phyloP scores from a whole-genome alignment of 1,140 invertebrate species.

The Drosophila elegans region DNA sequence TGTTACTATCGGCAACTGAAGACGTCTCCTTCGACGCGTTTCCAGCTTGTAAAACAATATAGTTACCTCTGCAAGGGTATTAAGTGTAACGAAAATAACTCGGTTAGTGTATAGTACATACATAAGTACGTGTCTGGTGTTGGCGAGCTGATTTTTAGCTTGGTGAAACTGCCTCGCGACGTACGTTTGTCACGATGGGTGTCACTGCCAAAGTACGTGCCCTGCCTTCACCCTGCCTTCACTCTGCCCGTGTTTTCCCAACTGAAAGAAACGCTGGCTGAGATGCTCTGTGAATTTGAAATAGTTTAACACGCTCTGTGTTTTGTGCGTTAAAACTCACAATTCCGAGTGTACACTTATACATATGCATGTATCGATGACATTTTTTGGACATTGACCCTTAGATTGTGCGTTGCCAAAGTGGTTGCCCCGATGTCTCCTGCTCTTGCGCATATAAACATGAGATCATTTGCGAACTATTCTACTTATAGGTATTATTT shows the following conservation, averaged over 20 bases:
- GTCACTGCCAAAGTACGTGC: slow-evolving; percentile 1
- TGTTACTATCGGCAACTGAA: no score
- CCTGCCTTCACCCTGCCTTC: not conserved
- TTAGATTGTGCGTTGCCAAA: not conserved
- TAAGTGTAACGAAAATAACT: not conserved
- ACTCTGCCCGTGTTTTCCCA: slow-evolving; percentile 1
- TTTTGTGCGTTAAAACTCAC: slow-evolving; percentile 1
- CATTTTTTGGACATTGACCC: slow-evolving; percentile 63
- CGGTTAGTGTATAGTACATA: not conserved
- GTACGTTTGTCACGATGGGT: slow-evolving; percentile 7
- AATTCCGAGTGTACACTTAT: slow-evolving; percentile 1
- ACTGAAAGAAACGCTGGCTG: not conserved
- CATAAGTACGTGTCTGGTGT: slow-evolving; percentile 2
- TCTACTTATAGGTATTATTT: slow-evolving; percentile 3
- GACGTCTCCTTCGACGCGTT: no score
- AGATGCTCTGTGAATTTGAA: slow-evolving; percentile 2
- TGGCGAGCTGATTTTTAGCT: not conserved
- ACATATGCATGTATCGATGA: slow-evolving; percentile 13
- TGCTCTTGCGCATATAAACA: slow-evolving; percentile 45
- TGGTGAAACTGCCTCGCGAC: not conserved
- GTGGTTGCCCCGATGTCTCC: no score
- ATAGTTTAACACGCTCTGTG: slow-evolving; percentile 2
- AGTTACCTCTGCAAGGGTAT: not conserved
- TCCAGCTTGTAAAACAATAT: not conserved
- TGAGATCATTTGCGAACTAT: slow-evolving; percentile 25